Evolutionary conservation across 2,888 invertebrate species (phyloP).

Genomic region (Timandra comae): DNA sequence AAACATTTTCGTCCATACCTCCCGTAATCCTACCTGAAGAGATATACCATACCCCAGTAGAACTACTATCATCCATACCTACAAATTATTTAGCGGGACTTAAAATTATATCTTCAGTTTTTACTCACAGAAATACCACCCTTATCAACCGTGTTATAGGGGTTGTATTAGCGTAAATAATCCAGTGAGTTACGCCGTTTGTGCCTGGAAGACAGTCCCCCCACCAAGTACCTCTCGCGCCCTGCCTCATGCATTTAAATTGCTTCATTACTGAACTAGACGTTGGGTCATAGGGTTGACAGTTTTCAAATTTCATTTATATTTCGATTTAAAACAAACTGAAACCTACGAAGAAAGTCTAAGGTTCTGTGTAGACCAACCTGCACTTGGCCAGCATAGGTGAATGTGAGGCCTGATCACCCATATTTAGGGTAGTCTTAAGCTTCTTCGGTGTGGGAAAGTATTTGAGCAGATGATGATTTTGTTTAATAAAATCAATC

Average conservation of each 20-base stretch:
- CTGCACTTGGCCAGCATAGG: too few species aligned
- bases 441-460: too few species aligned
- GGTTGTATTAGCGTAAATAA: conserved; percentile 20
- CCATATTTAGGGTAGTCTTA: too few species aligned
- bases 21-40: conserved; percentile 72
- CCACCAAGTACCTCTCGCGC: conserved; percentile 70
- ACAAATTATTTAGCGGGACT: conserved; percentile 28
- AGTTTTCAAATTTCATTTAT: too few species aligned
- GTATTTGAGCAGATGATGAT: too few species aligned
- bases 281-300: conserved; percentile 67
- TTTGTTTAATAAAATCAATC: too few species aligned
- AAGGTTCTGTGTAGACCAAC: too few species aligned
- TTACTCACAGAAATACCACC: conserved; percentile 13
- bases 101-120: conserved; percentile 14
- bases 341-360: too few species aligned
- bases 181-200: conserved; percentile 31
- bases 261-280: conserved; percentile 77
- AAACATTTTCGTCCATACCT: conserved; percentile 71
- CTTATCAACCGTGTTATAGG: background rate
- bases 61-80: conserved; percentile 74
- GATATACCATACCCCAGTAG: conserved; percentile 70
- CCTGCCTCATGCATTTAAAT: conserved; percentile 79
- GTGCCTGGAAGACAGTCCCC: conserved; percentile 37
- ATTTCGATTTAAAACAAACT: too few species aligned
- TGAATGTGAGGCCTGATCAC: too few species aligned